These are phyloP conservation scores for Diuraphis noxia DNA, from an alignment of 1,140 invertebrate genomes.

Conservation along the genomic window DNA sequence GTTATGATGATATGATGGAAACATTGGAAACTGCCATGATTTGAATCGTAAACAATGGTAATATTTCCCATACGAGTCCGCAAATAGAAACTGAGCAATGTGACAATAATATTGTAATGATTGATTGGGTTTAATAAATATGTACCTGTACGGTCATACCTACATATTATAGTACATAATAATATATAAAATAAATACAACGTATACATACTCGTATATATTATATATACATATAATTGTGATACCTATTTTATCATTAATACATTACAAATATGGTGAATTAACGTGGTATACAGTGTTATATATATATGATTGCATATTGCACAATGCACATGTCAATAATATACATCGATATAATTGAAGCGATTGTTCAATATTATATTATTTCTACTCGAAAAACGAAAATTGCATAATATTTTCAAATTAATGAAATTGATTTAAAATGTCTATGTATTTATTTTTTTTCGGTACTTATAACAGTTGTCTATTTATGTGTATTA, in stretches of 20 bases:
- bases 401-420: background rate
- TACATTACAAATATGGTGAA: slow-evolving; percentile 4
- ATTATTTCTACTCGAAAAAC: background rate
- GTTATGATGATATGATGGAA: background rate
- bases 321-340: background rate
- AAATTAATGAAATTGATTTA: background rate
- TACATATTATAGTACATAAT: too few species aligned
- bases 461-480: background rate
- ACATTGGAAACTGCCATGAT: background rate
- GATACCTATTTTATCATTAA: background rate
- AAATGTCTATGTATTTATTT: background rate
- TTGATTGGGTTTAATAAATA: background rate
- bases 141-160: background rate
- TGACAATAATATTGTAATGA: background rate
- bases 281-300: background rate
- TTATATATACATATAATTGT: background rate
- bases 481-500: background rate
- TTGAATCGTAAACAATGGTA: background rate
- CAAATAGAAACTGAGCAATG: background rate
- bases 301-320: background rate
- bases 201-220: too few species aligned
- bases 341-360: background rate
- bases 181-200: background rate
- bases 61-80: background rate
- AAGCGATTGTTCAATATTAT: background rate